These are phyloP conservation scores for Pangasius djambal DNA, from an alignment of 2,797 vertebrate species.

Conservation along the genomic window DNA sequence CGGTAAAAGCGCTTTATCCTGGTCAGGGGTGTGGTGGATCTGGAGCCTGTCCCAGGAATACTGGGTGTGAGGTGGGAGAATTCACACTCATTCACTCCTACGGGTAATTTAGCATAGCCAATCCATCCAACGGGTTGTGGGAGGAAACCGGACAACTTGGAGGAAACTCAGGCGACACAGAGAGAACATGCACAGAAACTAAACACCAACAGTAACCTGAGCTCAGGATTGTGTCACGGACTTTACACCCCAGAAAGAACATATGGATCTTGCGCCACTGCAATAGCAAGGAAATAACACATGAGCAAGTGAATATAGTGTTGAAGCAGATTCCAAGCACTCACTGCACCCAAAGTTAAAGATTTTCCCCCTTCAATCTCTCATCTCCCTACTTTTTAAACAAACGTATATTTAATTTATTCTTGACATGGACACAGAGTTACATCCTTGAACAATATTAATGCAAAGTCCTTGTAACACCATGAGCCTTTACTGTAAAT, in stretches of 20 bases:
- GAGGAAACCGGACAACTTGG: background rate
- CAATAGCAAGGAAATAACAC: background rate
- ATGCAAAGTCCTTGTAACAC: background rate
- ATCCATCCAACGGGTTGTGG: background rate
- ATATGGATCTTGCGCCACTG: background rate
- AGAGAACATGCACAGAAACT: background rate
- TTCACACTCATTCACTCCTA: no score
- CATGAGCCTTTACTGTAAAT: background rate
- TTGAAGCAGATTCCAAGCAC: background rate
- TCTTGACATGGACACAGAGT: background rate
- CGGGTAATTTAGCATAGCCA: background rate
- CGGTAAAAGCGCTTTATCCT: background rate
- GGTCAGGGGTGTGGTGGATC: background rate
- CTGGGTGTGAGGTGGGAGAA: background rate
- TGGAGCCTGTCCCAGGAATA: background rate
- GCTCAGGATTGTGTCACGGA: background rate
- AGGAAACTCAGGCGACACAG: background rate
- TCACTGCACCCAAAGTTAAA: background rate
- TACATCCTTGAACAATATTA: background rate
- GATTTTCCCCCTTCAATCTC: background rate
- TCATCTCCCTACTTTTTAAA: background rate
- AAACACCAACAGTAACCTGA: background rate
- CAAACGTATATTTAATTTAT: background rate
- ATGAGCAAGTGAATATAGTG: background rate
- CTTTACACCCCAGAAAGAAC: background rate